phyloP scores from a whole-genome alignment of 1,140 invertebrate genomes.

The Ericerus pela region DNA sequence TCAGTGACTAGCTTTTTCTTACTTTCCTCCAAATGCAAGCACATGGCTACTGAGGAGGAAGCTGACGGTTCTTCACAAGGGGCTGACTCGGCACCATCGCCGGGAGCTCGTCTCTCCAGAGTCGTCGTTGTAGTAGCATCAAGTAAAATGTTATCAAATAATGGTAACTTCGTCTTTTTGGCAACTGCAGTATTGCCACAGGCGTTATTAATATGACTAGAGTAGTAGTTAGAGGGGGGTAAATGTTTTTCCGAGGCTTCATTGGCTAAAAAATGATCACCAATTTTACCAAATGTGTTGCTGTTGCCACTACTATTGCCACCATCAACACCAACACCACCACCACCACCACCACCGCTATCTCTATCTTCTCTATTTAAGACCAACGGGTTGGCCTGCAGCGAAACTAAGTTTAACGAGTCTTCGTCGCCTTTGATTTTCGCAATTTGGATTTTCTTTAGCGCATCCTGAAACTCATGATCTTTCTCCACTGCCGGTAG shows the following conservation, averaged over 20 bases:
- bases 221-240: slow-evolving; percentile 10
- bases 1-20: no score
- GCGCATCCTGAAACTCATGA: slow-evolving; percentile 39
- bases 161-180: not conserved
- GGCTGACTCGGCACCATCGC: no score
- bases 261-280: slow-evolving; percentile 29
- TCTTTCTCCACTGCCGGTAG: slow-evolving; percentile 34
- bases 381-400: slow-evolving; percentile 9
- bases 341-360: slow-evolving; percentile 10
- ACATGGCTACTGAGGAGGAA: no score
- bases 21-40: no score
- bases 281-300: no score
- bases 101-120: no score
- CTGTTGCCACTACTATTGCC: no score
- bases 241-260: slow-evolving; percentile 29
- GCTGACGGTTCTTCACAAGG: no score
- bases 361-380: no score
- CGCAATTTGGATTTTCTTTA: slow-evolving; percentile 35
- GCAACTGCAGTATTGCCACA: no score
- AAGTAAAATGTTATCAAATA: no score
- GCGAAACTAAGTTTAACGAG: slow-evolving; percentile 15
- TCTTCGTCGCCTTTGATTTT: slow-evolving; percentile 21
- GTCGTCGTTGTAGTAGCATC: no score
- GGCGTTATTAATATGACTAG: slow-evolving; percentile 15
- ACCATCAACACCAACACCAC: not conserved